These are phyloP conservation scores for Hydrochoerus hydrochaeris DNA, from an alignment of 2,113 vertebrate genomes.

Conservation along the genomic window DNA sequence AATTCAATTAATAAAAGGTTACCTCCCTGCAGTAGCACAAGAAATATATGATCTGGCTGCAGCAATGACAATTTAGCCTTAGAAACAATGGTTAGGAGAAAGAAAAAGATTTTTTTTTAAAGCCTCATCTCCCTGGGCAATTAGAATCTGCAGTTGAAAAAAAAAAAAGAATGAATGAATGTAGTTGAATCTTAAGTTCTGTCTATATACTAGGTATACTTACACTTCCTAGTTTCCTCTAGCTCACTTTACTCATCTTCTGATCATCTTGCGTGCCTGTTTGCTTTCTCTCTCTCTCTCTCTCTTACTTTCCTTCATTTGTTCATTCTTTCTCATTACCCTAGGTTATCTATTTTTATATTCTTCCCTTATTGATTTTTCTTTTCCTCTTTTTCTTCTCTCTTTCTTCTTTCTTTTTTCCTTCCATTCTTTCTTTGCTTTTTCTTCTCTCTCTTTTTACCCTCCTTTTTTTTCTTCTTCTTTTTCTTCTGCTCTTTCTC, in stretches of 20 bases:
- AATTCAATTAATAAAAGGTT: slow-evolving; percentile 74
- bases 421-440: not conserved
- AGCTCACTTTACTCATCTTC: not conserved
- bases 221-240: not conserved
- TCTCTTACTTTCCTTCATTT: not conserved
- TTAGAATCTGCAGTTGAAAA: not conserved
- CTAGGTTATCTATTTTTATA: not conserved
- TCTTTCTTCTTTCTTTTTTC: no score
- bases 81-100: not conserved
- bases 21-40: slow-evolving; percentile 40
- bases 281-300: no score
- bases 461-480: no score
- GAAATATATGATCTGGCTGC: not conserved
- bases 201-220: not conserved
- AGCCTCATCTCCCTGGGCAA: not conserved
- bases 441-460: not conserved
- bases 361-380: not conserved
- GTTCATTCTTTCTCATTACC: not conserved
- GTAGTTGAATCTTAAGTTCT: not conserved
- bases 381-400: not conserved
- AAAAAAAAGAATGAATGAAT: not conserved
- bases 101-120: not conserved
- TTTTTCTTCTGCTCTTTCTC: not conserved
- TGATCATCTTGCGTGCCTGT: not conserved
- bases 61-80: slow-evolving; percentile 18